These are phyloP conservation scores for Athene noctua DNA, from an alignment of 2,113 vertebrate species.

Conservation along the genomic window DNA sequence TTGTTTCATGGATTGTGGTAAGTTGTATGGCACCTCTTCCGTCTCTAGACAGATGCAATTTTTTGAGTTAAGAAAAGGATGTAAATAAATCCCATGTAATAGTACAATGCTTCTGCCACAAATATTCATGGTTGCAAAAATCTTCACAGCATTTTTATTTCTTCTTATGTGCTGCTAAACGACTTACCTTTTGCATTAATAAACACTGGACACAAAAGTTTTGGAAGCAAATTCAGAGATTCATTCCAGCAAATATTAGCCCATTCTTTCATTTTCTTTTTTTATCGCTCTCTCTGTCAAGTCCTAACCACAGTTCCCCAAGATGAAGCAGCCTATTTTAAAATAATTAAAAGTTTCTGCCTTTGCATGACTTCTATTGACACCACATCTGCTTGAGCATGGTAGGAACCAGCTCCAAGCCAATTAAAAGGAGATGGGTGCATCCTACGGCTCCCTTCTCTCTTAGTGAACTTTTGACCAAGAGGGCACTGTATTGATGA, in stretches of 20 bases:
- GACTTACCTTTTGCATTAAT: neutral
- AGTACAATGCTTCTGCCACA: neutral
- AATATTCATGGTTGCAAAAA: neutral
- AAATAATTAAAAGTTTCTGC: conserved; percentile 64
- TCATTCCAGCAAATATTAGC: neutral
- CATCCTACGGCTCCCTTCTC: neutral
- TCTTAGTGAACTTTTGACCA: conserved; percentile 33
- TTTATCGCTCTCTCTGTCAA: neutral
- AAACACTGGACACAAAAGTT: neutral
- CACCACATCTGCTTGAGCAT: neutral
- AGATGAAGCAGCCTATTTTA: neutral
- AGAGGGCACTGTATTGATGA: conserved; percentile 38
- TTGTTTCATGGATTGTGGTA: neutral
- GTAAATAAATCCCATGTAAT: neutral
- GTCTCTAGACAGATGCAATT: neutral
- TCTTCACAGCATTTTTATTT: neutral
- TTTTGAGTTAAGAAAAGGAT: neutral
- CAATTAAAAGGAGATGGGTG: conserved; percentile 50
- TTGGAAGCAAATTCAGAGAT: neutral
- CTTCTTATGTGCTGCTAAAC: neutral
- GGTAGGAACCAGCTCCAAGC: conserved; percentile 11
- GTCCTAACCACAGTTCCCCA: neutral
- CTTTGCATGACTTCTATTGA: conserved; percentile 36
- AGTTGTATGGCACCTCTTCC: neutral
- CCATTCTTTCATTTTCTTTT: neutral